Percentiles rank a stretch among this genome's conserved stretches.
phyloP scores from a whole-genome alignment of 2,888 invertebrate species.

The Macaria notata region DNA sequence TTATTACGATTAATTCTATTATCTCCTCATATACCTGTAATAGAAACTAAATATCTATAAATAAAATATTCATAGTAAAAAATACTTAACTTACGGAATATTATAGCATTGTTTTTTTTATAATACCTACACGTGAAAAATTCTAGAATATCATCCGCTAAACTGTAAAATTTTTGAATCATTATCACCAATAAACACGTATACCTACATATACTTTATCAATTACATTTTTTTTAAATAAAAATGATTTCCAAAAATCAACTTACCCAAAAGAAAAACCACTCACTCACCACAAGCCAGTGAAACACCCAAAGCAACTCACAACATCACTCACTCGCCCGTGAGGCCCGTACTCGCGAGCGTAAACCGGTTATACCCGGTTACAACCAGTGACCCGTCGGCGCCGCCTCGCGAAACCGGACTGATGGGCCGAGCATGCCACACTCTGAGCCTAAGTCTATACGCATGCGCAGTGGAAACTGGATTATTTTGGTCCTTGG shows the following conservation, averaged over 20 bases:
- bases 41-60: too few species aligned
- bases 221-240: too few species aligned
- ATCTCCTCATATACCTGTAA: too few species aligned
- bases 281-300: neutral
- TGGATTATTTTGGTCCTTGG: conserved; percentile 55
- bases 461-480: conserved; percentile 55
- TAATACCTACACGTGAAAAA: too few species aligned
- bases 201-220: too few species aligned
- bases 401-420: conserved; percentile 41
- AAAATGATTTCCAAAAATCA: neutral
- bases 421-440: conserved; percentile 51
- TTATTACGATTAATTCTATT: too few species aligned
- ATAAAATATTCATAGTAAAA: too few species aligned
- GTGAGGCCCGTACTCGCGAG: conserved; percentile 23
- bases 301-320: conserved; percentile 16
- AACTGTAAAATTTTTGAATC: too few species aligned
- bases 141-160: too few species aligned
- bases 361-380: conserved; percentile 9
- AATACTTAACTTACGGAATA: too few species aligned
- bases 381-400: conserved; percentile 11
- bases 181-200: too few species aligned
- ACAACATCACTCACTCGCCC: conserved; percentile 19
- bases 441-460: conserved; percentile 51
- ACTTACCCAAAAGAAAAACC: neutral
- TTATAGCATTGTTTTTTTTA: too few species aligned